A percentile compares a stretch with the other conserved stretches of the same genome.
phyloP scores from a whole-genome alignment of 2,797 vertebrate genomes.

The Masticophis lateralis region DNA sequence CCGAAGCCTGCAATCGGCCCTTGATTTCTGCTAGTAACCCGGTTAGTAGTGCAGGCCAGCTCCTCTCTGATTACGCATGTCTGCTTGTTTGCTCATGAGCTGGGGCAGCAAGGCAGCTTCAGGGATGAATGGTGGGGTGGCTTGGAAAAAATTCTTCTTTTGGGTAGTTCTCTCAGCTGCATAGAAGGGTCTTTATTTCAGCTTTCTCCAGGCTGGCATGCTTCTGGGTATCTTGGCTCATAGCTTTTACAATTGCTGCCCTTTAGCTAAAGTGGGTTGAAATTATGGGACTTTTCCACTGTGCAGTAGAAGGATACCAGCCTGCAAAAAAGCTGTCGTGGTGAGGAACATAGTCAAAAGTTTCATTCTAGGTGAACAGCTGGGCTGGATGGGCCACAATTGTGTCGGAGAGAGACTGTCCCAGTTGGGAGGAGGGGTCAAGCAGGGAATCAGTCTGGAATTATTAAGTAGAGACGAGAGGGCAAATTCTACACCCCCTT shows the following conservation, averaged over 20 bases:
- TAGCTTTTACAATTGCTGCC: background rate
- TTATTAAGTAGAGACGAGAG: background rate
- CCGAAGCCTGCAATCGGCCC: conserved; percentile 61
- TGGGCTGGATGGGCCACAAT: background rate
- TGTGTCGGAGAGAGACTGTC: background rate
- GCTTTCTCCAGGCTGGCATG: background rate
- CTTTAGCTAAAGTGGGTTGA: background rate
- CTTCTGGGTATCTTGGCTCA: background rate
- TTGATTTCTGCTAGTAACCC: conserved; percentile 53
- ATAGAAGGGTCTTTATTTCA: background rate
- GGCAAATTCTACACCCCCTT: background rate
- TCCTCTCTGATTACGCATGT: background rate
- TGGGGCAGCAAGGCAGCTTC: too few species aligned
- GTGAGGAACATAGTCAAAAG: background rate
- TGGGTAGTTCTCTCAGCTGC: background rate
- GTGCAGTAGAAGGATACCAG: background rate
- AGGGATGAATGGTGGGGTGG: background rate
- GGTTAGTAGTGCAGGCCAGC: conserved; percentile 44
- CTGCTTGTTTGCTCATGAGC: background rate
- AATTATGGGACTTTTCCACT: background rate
- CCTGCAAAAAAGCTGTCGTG: background rate
- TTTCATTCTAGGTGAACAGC: background rate
- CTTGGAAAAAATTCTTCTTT: background rate
- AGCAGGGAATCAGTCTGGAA: background rate
- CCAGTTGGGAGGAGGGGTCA: background rate